Percentiles rank a stretch among this genome's conserved stretches.
These are phyloP conservation scores for Drosophila pectinifera DNA, from an alignment of 1,140 invertebrate species.

Conservation along the genomic window DNA sequence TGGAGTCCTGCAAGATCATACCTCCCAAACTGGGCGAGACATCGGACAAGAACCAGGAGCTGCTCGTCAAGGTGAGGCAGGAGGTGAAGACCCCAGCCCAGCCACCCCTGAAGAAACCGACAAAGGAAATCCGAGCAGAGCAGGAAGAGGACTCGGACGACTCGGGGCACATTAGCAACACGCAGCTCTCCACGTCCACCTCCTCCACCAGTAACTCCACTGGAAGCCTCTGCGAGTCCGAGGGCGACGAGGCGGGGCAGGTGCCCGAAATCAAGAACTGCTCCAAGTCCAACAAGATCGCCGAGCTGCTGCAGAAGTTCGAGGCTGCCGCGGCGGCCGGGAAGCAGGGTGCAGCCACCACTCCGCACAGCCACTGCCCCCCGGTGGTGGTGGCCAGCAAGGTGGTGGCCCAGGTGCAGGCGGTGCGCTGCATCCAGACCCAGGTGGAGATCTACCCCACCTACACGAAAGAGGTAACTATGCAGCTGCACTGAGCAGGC, in stretches of 20 bases:
- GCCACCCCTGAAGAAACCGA: constrained; percentile 26
- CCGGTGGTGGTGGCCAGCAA: constrained; percentile 50
- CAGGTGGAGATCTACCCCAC: constrained; percentile 82
- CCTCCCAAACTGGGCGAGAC: constrained; percentile 79
- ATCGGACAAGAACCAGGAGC: constrained; percentile 75
- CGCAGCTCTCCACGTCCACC: constrained; percentile 57
- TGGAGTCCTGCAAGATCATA: constrained; percentile 83
- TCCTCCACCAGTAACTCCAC: constrained; percentile 66
- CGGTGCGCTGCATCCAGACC: constrained; percentile 78
- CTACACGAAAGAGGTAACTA: constrained; percentile 84
- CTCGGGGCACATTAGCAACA: constrained; percentile 91
- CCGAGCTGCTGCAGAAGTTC: constrained; percentile 72
- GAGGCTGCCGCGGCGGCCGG: constrained; percentile 47
- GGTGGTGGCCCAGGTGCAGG: constrained; percentile 71
- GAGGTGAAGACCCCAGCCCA: constrained; percentile 19
- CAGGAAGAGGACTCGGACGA: constrained; percentile 88
- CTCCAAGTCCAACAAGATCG: constrained; percentile 64
- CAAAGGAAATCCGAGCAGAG: constrained; percentile 25
- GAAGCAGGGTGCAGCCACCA: constrained; percentile 9
- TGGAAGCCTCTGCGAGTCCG: constrained; percentile 71
- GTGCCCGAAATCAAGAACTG: constrained; percentile 11
- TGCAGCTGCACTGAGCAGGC: constrained; percentile 66
- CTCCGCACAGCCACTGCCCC: background rate
- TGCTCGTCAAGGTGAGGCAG: constrained; percentile 75
- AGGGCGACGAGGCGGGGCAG: constrained; percentile 42